phyloP scores from a whole-genome alignment of 2,113 vertebrate species.

The Seriola aureovittata region DNA sequence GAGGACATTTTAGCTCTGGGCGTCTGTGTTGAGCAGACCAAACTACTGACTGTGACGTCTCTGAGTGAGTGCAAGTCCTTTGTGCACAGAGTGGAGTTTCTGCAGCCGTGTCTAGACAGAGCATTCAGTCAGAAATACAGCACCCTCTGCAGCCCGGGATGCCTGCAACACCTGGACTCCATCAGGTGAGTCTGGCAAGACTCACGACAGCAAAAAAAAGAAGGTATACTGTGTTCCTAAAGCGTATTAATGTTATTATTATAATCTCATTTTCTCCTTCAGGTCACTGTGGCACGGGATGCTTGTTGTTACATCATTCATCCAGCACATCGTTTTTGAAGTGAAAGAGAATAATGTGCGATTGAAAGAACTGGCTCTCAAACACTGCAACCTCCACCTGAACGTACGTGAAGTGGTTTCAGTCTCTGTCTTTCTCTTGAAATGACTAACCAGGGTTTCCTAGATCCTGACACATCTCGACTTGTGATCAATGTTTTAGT shows the following conservation, averaged over 20 bases:
- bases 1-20: slow-evolving; percentile 81
- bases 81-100: slow-evolving; percentile 70
- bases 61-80: slow-evolving; percentile 67
- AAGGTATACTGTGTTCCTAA: neutral
- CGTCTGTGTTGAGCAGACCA: slow-evolving; percentile 76
- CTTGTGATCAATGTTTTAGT: too few relatives aligned
- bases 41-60: slow-evolving; percentile 62
- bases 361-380: slow-evolving; percentile 67
- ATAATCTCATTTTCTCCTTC: neutral
- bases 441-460: neutral
- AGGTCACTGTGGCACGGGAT: slow-evolving; percentile 79
- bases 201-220: too few relatives aligned
- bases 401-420: slow-evolving; percentile 59
- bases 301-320: slow-evolving; percentile 77
- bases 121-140: slow-evolving; percentile 71
- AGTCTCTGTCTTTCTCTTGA: neutral
- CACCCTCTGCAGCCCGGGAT: slow-evolving; percentile 67
- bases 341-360: slow-evolving; percentile 34
- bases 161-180: slow-evolving; percentile 70
- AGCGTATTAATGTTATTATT: neutral
- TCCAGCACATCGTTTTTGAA: slow-evolving; percentile 78
- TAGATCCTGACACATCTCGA: too few relatives aligned
- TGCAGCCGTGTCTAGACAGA: slow-evolving; percentile 81
- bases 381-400: slow-evolving; percentile 77
- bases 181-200: slow-evolving; percentile 71